phyloP scores from a whole-genome alignment of 1,140 invertebrate species.

The Pararge aegeria region DNA sequence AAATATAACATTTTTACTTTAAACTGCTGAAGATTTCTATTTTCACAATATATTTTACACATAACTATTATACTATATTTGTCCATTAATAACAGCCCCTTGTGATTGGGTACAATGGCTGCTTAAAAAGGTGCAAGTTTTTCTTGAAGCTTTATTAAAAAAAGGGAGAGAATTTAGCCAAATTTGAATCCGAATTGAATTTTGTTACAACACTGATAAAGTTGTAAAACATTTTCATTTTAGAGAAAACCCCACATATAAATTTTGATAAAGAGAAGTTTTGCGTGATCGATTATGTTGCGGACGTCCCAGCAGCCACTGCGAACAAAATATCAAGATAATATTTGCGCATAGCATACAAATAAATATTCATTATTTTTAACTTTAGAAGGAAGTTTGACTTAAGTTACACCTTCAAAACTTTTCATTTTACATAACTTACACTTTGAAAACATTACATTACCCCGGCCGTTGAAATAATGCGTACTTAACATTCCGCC shows the following conservation, averaged over 20 bases:
- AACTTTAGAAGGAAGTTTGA: not conserved
- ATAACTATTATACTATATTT: not conserved
- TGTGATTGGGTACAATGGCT: not conserved
- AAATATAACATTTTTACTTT: not conserved
- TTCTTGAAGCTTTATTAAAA: not conserved
- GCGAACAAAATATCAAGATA: not conserved
- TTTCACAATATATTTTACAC: slow-evolving; percentile 4
- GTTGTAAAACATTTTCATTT: not conserved
- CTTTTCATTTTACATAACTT: too few relatives aligned
- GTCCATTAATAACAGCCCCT: not conserved
- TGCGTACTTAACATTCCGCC: too few relatives aligned
- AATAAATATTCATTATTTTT: not conserved
- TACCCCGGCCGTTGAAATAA: too few relatives aligned
- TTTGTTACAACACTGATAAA: not conserved
- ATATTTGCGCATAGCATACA: not conserved
- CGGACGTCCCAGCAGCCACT: slow-evolving; percentile 4
- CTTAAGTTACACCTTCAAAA: too few relatives aligned
- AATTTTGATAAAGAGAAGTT: not conserved
- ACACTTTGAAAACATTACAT: too few relatives aligned
- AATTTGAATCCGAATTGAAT: not conserved
- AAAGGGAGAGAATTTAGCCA: not conserved
- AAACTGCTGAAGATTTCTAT: not conserved
- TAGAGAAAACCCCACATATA: not conserved
- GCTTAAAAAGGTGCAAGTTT: not conserved
- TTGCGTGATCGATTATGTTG: not conserved